Evolutionary conservation across 2,888 invertebrate species (phyloP).

Genomic region (Calameuta filiformis): DNA sequence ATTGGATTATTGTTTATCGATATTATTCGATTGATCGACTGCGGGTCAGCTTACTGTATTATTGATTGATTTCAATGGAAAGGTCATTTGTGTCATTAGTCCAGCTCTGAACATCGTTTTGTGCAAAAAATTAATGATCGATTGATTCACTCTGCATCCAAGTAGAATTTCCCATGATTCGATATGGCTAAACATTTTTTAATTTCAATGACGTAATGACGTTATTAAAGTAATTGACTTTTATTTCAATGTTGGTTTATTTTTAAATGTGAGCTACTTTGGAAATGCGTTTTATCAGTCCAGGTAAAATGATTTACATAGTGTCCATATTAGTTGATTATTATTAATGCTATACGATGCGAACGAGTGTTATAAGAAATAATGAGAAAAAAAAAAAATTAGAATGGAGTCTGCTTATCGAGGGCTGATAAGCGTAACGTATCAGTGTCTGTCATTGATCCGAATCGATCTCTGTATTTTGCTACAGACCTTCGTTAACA

Average conservation of each 20-base stretch:
- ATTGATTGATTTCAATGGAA: not conserved
- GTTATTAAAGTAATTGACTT: not conserved
- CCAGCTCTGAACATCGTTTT: not conserved
- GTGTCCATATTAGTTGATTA: not conserved
- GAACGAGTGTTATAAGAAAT: not conserved
- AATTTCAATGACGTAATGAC: not conserved
- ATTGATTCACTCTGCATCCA: not conserved
- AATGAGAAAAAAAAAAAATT: not conserved
- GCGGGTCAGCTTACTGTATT: not conserved
- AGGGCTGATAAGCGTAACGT: not conserved
- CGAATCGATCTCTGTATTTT: constrained; percentile 2
- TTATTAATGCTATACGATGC: not conserved
- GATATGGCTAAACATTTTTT: too few species aligned
- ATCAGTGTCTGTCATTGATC: constrained; percentile 1
- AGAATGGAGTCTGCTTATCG: not conserved
- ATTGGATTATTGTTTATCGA: not conserved
- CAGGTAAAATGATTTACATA: not conserved
- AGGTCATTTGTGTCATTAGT: not conserved
- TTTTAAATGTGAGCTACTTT: not conserved
- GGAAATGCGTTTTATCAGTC: not conserved
- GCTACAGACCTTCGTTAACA: not conserved
- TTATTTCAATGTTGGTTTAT: not conserved
- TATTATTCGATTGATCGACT: not conserved
- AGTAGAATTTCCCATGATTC: too few species aligned
- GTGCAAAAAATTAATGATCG: not conserved